Conservation (phyloP, 2,888 invertebrate species). For the Tenthredo livida region DNA sequence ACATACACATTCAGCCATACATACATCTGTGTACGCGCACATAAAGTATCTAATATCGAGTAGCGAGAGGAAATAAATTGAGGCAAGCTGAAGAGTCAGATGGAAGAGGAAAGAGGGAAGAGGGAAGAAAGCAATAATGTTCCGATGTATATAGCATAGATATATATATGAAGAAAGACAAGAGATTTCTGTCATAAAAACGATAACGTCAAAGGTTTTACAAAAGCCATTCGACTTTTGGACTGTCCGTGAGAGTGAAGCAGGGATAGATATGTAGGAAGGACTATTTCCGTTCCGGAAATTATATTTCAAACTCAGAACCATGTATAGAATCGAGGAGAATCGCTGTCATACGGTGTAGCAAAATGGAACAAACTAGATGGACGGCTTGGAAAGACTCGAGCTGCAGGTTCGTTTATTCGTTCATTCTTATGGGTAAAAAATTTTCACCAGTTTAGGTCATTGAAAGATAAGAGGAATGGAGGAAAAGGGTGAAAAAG, state of each 20-base stretch:
- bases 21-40: background rate
- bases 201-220: conserved; percentile 41
- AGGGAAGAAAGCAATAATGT: conserved; percentile 34
- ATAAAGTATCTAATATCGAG: background rate
- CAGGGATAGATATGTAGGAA: background rate
- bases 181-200: conserved; percentile 41
- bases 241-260: conserved; percentile 8
- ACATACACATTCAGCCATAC: background rate
- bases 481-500: background rate
- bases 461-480: conserved; percentile 8
- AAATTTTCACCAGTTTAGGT: conserved; percentile 1
- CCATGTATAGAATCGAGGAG: conserved; percentile 29
- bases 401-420: conserved; percentile 3
- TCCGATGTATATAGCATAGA: background rate
- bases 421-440: background rate
- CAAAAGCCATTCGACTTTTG: conserved; percentile 13
- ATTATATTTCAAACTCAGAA: conserved; percentile 48
- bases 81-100: background rate
- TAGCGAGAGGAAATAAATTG: conserved; percentile 10
- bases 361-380: conserved; percentile 24
- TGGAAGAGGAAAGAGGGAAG: background rate
- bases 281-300: conserved; percentile 50
- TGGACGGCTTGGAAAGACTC: background rate
- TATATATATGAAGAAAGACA: background rate
- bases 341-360: conserved; percentile 17